Conservation (phyloP, 64 coral and sea anemone genomes). For the Cladopsammia gracilis region DNA sequence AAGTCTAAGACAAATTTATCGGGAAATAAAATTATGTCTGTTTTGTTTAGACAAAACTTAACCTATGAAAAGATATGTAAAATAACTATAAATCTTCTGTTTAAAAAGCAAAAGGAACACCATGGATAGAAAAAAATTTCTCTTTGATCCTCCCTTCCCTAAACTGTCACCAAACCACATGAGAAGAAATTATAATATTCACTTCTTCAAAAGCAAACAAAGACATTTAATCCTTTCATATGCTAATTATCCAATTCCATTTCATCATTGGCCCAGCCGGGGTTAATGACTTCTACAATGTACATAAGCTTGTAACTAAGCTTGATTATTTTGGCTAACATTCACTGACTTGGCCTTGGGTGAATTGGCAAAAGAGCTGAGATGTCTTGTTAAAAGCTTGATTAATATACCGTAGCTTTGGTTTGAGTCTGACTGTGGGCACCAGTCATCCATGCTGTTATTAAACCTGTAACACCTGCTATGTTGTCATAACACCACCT, state of each 20-base stretch:
- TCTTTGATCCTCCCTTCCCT: neutral
- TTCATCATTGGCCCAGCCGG: slow-evolving; percentile 5
- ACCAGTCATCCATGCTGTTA: slow-evolving; percentile 25
- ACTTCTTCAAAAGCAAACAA: slow-evolving; percentile 37
- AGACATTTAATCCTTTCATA: slow-evolving; percentile 30
- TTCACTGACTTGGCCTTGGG: neutral
- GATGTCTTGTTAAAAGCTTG: neutral
- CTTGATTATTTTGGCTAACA: neutral
- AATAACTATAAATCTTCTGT: neutral
- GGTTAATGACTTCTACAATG: neutral
- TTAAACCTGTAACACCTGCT: slow-evolving; percentile 21
- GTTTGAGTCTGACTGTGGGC: neutral
- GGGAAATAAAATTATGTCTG: neutral
- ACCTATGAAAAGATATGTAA: neutral
- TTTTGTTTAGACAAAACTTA: neutral
- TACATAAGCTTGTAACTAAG: neutral
- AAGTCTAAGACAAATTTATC: neutral
- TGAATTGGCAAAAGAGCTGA: neutral
- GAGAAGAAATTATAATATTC: neutral
- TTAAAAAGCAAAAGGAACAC: neutral
- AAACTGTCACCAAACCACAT: slow-evolving; percentile 39
- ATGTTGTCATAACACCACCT: slow-evolving; percentile 29
- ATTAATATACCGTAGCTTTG: neutral
- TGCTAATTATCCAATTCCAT: slow-evolving; percentile 11
- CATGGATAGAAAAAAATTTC: neutral